A percentile compares a stretch with the other conserved stretches of the same genome.
Conservation (phyloP, 1,140 invertebrate species). For the Lanistes nyassanus region DNA sequence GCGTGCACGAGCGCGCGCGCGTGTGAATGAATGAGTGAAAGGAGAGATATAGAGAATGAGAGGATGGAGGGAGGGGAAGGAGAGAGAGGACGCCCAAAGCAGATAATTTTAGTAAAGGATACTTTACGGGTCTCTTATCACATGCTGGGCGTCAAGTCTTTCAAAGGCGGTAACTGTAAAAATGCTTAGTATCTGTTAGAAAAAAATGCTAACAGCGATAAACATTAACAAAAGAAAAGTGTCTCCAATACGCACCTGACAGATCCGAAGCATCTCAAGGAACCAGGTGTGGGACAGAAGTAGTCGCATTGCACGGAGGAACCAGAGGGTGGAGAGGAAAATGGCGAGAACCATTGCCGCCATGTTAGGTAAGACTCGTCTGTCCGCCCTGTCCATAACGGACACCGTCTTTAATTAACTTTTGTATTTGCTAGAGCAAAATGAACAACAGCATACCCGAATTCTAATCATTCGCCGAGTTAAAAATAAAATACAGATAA, state of each 20-base stretch:
- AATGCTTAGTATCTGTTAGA: background rate
- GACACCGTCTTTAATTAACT: too few relatives aligned
- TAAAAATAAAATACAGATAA: too few relatives aligned
- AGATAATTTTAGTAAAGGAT: too few relatives aligned
- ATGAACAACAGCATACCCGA: too few relatives aligned
- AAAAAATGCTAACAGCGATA: too few relatives aligned
- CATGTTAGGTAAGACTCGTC: constrained; percentile 40
- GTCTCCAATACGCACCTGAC: too few relatives aligned
- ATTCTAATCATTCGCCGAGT: too few relatives aligned
- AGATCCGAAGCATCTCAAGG: constrained; percentile 29
- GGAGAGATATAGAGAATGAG: background rate
- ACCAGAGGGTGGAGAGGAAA: constrained; percentile 44
- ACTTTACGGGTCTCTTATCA: too few relatives aligned
- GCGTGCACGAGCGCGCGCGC: background rate
- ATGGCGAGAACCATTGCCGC: constrained; percentile 45
- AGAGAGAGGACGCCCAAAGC: background rate
- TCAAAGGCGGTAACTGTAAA: background rate
- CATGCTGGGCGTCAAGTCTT: too few relatives aligned
- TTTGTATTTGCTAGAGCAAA: too few relatives aligned
- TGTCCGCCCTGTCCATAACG: too few relatives aligned
- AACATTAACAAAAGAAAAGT: too few relatives aligned
- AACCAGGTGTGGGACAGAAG: constrained; percentile 40
- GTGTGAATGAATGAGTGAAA: constrained; percentile 3
- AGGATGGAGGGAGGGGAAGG: background rate
- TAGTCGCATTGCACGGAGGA: constrained; percentile 40